Evolutionary conservation across 2,888 invertebrate genomes (phyloP).

Genomic region (Hypena proboscidalis): DNA sequence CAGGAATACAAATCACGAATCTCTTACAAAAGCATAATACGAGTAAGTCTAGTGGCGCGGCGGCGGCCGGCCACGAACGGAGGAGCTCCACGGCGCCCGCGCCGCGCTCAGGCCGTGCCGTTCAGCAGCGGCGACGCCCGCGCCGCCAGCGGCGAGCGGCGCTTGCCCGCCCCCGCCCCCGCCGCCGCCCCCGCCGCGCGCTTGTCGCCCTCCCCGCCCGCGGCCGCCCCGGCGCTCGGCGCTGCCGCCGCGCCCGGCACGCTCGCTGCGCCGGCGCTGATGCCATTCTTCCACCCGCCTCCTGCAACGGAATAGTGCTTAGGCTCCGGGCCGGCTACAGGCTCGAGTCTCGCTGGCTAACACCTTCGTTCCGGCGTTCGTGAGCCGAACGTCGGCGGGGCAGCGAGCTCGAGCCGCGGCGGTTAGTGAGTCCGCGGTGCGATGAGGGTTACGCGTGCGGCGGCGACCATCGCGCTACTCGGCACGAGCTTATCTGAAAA

Average conservation of each 20-base stretch:
- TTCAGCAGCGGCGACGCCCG: conserved; percentile 20
- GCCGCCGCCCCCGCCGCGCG: conserved; percentile 50
- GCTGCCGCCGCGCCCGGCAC: conserved; percentile 17
- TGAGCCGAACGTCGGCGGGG: no score
- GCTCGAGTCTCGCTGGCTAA: no score
- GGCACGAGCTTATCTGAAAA: conserved; percentile 65
- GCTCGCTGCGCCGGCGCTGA: conserved; percentile 47
- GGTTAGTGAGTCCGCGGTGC: conserved; percentile 5
- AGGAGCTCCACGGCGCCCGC: conserved; percentile 16
- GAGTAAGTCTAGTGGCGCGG: conserved; percentile 67
- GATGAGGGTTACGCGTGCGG: conserved; percentile 4
- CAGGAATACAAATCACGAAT: conserved; percentile 84
- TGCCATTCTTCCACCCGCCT: conserved; percentile 80
- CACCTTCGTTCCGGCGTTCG: no score
- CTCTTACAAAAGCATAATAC: conserved; percentile 84
- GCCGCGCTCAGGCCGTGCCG: conserved; percentile 24
- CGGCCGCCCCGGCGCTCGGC: conserved; percentile 20
- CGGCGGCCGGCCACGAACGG: conserved; percentile 18
- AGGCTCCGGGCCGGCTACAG: neutral
- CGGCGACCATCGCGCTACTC: conserved; percentile 2
- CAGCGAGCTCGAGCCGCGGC: neutral
- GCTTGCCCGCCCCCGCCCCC: conserved; percentile 54
- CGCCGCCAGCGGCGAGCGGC: conserved; percentile 60
- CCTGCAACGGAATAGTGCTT: conserved; percentile 46
- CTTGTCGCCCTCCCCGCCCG: conserved; percentile 20